phyloP scores from a whole-genome alignment of 1,140 invertebrate species.

The Phenacoccus solenopsis region DNA sequence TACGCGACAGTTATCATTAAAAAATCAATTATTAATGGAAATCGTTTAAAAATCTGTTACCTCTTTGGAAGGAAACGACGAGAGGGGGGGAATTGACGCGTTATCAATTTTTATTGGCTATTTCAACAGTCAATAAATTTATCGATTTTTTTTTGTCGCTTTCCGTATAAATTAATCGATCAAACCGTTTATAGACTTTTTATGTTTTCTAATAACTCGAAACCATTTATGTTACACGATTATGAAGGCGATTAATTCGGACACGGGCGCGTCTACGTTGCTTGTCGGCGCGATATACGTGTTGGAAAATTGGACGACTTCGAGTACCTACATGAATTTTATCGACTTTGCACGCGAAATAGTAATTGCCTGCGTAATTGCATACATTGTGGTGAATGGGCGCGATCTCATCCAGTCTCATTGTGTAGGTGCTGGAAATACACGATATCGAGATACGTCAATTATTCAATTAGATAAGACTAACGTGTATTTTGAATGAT shows the following conservation, averaged over 20 bases:
- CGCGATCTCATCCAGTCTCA: neutral
- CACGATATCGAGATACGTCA: neutral
- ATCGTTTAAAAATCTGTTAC: neutral
- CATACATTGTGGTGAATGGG: neutral
- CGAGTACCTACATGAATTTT: too few species aligned
- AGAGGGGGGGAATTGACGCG: too few species aligned
- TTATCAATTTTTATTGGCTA: neutral
- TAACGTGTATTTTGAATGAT: neutral
- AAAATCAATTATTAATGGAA: neutral
- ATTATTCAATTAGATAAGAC: neutral
- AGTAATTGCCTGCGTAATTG: neutral
- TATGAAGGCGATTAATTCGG: neutral
- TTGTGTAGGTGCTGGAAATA: too few species aligned
- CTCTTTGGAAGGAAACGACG: neutral
- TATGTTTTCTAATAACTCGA: neutral
- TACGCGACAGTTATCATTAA: neutral
- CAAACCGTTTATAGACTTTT: neutral
- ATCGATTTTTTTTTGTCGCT: neutral
- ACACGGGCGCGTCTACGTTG: neutral
- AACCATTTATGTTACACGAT: constrained; percentile 2
- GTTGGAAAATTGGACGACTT: too few species aligned
- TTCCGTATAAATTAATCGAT: neutral
- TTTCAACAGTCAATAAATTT: neutral
- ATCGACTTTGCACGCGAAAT: neutral
- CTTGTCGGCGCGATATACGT: too few species aligned